Conservation (phyloP, 2,888 invertebrate genomes). For the Tenodera sinensis region DNA sequence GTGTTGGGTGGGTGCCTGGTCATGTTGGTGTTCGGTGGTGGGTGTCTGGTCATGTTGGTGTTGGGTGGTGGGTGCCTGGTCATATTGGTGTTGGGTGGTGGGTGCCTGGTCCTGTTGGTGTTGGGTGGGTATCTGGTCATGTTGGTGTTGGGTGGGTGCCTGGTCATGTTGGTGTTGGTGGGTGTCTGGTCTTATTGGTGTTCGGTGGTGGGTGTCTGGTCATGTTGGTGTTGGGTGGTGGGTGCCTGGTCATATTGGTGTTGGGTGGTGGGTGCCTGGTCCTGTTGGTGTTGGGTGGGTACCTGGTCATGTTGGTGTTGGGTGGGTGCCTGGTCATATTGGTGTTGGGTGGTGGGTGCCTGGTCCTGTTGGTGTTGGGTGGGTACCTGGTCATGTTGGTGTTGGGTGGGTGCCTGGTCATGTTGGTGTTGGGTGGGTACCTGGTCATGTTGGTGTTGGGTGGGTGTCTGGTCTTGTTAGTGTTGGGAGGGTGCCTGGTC, state of each 20-base stretch:
- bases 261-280: not conserved
- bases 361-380: conserved; percentile 25
- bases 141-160: conserved; percentile 26
- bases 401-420: conserved; percentile 28
- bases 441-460: conserved; percentile 28
- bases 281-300: conserved; percentile 28
- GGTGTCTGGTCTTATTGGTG: too few species aligned
- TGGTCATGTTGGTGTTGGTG: conserved; percentile 28
- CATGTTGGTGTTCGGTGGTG: too few species aligned
- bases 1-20: conserved; percentile 28
- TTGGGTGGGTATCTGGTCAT: conserved; percentile 28
- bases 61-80: conserved; percentile 30
- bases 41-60: not conserved
- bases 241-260: too few species aligned
- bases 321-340: not conserved
- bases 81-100: too few species aligned
- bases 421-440: not conserved
- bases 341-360: conserved; percentile 30
- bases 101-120: not conserved
- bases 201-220: not conserved
- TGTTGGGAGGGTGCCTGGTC: too few species aligned
- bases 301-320: conserved; percentile 24
- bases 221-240: conserved; percentile 31
- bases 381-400: not conserved
- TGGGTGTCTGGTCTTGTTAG: too few species aligned